A percentile compares a stretch with the other conserved stretches of the same genome.
Conservation (phyloP, 2,888 invertebrate species). For the Quadriops clusia region DNA sequence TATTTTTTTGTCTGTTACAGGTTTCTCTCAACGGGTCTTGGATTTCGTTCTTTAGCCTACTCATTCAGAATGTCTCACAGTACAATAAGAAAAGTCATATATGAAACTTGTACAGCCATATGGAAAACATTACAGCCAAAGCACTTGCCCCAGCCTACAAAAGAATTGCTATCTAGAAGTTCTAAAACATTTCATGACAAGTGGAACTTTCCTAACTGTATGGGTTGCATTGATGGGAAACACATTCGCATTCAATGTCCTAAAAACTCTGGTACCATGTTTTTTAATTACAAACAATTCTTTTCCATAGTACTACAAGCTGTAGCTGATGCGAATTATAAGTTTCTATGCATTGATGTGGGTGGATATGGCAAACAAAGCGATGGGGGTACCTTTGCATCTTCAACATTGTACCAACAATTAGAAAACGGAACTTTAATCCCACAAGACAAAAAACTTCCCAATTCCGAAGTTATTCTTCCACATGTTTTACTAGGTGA, state of each 20-base stretch:
- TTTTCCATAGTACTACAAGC: too few species aligned
- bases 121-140: constrained; percentile 16
- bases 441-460: constrained; percentile 13
- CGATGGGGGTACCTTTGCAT: too few species aligned
- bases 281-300: too few species aligned
- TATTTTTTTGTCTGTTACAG: constrained; percentile 14
- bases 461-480: constrained; percentile 13
- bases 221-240: constrained; percentile 17
- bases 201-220: constrained; percentile 19
- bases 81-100: constrained; percentile 16
- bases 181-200: constrained; percentile 13
- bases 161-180: constrained; percentile 14
- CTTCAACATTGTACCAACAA: constrained; percentile 12
- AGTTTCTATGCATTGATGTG: too few species aligned
- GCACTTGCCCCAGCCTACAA: constrained; percentile 18
- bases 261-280: too few species aligned
- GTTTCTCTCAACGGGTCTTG: constrained; percentile 18
- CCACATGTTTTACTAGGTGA: constrained; percentile 13
- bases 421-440: constrained; percentile 14
- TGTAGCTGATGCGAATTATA: too few species aligned
- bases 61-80: constrained; percentile 18
- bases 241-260: too few species aligned
- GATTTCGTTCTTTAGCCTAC: constrained; percentile 16
- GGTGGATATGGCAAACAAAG: too few species aligned
- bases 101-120: constrained; percentile 19